Conservation (phyloP, 2,888 invertebrate genomes). For the Homarus gammarus region DNA sequence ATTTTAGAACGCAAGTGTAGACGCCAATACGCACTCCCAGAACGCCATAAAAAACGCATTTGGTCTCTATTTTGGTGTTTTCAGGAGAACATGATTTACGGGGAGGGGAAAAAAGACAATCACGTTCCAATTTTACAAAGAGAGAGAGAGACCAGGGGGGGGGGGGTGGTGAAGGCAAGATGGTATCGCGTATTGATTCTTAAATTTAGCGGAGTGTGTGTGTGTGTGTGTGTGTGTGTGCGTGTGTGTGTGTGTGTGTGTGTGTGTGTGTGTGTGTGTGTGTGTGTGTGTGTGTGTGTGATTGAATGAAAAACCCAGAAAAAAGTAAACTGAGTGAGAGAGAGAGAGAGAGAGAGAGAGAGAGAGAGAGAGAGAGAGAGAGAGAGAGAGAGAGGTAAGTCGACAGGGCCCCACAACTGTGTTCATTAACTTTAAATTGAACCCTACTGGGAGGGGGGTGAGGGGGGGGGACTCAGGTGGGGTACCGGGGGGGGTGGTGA, state of each 20-base stretch:
- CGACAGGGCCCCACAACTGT: background rate
- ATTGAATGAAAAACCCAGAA: background rate
- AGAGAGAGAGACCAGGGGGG: background rate
- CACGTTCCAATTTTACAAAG: background rate
- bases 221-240: too few species aligned
- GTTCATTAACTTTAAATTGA: conserved; percentile 1
- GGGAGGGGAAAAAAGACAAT: too few species aligned
- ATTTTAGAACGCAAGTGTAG: too few species aligned
- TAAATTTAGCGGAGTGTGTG: conserved; percentile 4
- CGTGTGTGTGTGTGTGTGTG: too few species aligned
- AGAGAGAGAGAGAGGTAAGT: background rate
- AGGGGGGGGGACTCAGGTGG: background rate
- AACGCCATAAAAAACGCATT: too few species aligned
- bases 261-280: too few species aligned
- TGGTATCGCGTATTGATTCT: background rate
- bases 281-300: too few species aligned
- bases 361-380: background rate
- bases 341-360: background rate
- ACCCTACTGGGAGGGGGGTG: background rate
- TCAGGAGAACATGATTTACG: too few species aligned
- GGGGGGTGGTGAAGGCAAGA: background rate
- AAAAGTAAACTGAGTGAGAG: background rate
- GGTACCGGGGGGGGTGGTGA: too few species aligned
- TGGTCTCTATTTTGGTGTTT: too few species aligned
- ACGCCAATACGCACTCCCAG: too few species aligned